Conservation (phyloP, 2,113 vertebrate genomes). For the Danionella cerebrum region DNA sequence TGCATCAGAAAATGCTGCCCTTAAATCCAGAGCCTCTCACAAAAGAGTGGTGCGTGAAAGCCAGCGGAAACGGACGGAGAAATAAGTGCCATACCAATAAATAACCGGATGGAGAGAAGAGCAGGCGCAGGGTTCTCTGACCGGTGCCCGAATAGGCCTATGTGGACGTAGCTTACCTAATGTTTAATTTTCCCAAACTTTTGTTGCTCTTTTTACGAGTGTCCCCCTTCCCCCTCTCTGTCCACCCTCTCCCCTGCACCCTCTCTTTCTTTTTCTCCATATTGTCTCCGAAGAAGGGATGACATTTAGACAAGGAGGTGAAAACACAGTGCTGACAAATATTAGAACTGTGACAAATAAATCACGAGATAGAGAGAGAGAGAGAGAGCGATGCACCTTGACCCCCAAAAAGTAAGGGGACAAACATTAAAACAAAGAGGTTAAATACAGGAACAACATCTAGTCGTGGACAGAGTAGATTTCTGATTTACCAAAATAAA, state of each 20-base stretch:
- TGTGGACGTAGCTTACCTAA: conserved; percentile 60
- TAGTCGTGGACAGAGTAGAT: too few species aligned
- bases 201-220: conserved; percentile 74
- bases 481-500: too few species aligned
- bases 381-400: neutral
- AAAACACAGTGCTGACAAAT: conserved; percentile 72
- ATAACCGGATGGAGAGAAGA: conserved; percentile 19
- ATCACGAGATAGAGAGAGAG: conserved; percentile 54
- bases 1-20: conserved; percentile 30
- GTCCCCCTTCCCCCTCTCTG: conserved; percentile 31
- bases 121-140: conserved; percentile 9
- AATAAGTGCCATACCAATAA: conserved; percentile 21
- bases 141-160: conserved; percentile 23
- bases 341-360: conserved; percentile 74
- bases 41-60: conserved; percentile 29
- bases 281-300: conserved; percentile 74
- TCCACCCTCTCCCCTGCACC: conserved; percentile 53
- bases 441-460: too few species aligned
- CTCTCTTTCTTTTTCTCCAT: conserved; percentile 49
- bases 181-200: conserved; percentile 78
- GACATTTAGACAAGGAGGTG: conserved; percentile 75
- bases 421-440: too few species aligned
- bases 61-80: conserved; percentile 18
- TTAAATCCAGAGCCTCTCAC: conserved; percentile 24
- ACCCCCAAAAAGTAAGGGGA: neutral